Percentiles rank a stretch among this genome's conserved stretches.
Evolutionary conservation across 2,797 vertebrate genomes (phyloP).

Genomic region (Aeoliscus strigatus): DNA sequence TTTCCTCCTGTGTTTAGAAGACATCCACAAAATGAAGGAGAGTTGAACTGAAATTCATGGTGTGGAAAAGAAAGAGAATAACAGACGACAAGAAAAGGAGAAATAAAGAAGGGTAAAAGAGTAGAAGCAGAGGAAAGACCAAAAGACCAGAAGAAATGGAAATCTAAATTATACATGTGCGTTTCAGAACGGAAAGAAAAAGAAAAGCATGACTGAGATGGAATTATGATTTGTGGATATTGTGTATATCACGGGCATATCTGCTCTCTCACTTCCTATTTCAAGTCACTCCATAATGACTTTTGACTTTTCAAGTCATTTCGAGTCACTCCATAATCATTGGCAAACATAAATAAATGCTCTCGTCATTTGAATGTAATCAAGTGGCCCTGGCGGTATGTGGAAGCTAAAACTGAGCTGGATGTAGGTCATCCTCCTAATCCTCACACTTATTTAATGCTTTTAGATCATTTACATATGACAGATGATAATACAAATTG

Average conservation of each 20-base stretch:
- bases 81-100: background rate
- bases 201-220: slow-evolving; percentile 30
- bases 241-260: slow-evolving; percentile 16
- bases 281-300: no score
- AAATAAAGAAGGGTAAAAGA: slow-evolving; percentile 2
- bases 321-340: no score
- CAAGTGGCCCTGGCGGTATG: no score
- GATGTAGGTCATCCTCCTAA: no score
- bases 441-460: slow-evolving; percentile 1
- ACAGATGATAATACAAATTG: background rate
- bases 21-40: no score
- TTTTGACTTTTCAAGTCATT: no score
- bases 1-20: no score
- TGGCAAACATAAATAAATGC: no score
- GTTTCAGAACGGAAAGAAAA: slow-evolving; percentile 27
- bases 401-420: no score
- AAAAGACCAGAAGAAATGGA: slow-evolving; percentile 6
- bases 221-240: slow-evolving; percentile 19
- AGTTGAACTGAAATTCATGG: no score
- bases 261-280: slow-evolving; percentile 11
- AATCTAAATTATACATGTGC: slow-evolving; percentile 14
- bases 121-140: background rate
- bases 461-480: background rate
- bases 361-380: no score
- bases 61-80: no score